A percentile compares a stretch with the other conserved stretches of the same genome.
Conservation (phyloP, 2,888 invertebrate species). For the Helleia helle region DNA sequence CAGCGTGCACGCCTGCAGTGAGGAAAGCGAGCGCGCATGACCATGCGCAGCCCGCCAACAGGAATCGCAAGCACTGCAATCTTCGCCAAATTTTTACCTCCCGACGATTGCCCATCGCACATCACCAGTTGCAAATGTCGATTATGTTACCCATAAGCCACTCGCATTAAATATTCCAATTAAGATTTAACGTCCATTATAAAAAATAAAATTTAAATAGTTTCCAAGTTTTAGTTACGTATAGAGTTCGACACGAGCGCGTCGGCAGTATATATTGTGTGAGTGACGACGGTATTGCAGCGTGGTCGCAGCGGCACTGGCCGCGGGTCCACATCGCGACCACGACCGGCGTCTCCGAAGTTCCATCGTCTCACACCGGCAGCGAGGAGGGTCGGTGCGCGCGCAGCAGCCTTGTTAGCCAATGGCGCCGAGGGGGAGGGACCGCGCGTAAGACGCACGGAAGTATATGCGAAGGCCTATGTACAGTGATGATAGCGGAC, state of each 20-base stretch:
- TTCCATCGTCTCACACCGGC: slow-evolving; percentile 49
- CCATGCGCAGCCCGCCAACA: slow-evolving; percentile 53
- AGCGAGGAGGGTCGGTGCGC: slow-evolving; percentile 67
- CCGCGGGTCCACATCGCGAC: slow-evolving; percentile 49
- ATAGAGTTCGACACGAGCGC: slow-evolving; percentile 24
- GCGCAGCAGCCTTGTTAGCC: slow-evolving; percentile 52
- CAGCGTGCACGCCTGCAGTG: slow-evolving; percentile 43
- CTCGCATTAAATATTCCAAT: slow-evolving; percentile 9
- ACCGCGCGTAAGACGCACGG: slow-evolving; percentile 69
- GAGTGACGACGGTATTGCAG: slow-evolving; percentile 36
- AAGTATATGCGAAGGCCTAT: slow-evolving; percentile 75
- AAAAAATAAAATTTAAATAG: too few species aligned
- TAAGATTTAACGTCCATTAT: slow-evolving; percentile 6
- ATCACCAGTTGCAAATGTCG: slow-evolving; percentile 44
- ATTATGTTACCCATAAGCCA: slow-evolving; percentile 19
- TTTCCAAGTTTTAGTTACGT: slow-evolving; percentile 15
- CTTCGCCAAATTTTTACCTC: slow-evolving; percentile 26
- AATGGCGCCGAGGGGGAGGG: slow-evolving; percentile 62
- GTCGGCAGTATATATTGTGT: slow-evolving; percentile 20
- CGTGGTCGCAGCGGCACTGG: slow-evolving; percentile 57
- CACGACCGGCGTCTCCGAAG: slow-evolving; percentile 58
- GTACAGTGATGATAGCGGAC: slow-evolving; percentile 70
- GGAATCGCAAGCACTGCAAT: slow-evolving; percentile 29
- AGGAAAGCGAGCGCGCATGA: slow-evolving; percentile 51
- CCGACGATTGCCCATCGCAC: slow-evolving; percentile 59